Evolutionary conservation across 1,140 invertebrate genomes (phyloP).

Genomic region (Luehdorfia chinensis): DNA sequence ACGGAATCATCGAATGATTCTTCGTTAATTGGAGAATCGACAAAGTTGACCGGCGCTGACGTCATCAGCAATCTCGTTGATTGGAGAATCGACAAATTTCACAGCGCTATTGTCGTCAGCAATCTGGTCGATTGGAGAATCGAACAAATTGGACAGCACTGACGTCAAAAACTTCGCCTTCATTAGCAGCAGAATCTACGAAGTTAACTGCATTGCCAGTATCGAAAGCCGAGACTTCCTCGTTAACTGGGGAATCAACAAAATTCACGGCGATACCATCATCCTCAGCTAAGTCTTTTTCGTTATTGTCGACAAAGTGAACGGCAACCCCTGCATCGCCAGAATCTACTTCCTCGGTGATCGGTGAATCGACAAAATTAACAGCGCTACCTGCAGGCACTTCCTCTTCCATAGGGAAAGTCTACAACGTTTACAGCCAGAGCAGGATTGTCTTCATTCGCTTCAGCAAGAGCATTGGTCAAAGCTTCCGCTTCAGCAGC

Average conservation of each 20-base stretch:
- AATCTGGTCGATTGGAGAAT: not conserved
- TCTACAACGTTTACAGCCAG: not conserved
- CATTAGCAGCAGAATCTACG: not conserved
- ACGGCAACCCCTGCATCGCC: not conserved
- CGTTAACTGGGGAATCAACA: conserved; percentile 10
- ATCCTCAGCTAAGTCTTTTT: not conserved
- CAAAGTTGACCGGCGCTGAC: not conserved
- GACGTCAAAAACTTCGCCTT: too few species aligned
- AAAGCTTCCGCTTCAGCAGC: conserved; percentile 1
- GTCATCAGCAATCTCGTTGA: not conserved
- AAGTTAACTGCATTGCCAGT: not conserved
- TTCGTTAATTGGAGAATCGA: not conserved
- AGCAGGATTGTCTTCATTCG: too few species aligned
- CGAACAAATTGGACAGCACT: conserved; percentile 16
- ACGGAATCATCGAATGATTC: not conserved
- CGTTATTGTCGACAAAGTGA: not conserved
- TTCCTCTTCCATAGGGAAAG: not conserved
- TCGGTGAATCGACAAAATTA: not conserved
- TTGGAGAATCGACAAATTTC: conserved; percentile 2
- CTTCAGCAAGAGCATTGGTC: too few species aligned
- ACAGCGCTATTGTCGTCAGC: not conserved
- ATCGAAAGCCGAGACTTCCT: not conserved
- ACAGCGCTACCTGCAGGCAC: not conserved
- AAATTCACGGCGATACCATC: conserved; percentile 10
- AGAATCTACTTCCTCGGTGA: not conserved